These are phyloP conservation scores for Drosophila trapezifrons DNA, from an alignment of 1,140 invertebrate species.

Conservation along the genomic window DNA sequence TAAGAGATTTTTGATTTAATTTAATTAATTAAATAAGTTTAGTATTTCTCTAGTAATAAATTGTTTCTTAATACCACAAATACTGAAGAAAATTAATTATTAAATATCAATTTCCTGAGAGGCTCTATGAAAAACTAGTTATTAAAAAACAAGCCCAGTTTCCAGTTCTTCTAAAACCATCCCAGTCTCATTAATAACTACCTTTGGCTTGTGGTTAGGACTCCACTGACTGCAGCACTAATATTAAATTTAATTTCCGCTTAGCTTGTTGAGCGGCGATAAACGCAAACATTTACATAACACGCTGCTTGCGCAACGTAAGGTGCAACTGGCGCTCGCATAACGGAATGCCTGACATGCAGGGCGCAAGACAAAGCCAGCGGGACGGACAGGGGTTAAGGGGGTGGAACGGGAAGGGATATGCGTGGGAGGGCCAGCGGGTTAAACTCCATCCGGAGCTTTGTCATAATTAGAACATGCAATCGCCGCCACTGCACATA, in stretches of 20 bases:
- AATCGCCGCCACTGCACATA: conserved; percentile 52
- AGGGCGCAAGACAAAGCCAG: not conserved
- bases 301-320: conserved; percentile 16
- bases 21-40: no score
- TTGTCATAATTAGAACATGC: conserved; percentile 69
- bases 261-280: conserved; percentile 33
- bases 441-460: conserved; percentile 12
- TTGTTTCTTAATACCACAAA: no score
- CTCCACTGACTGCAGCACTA: conserved; percentile 1
- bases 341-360: conserved; percentile 13
- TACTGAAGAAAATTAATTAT: no score
- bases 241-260: conserved; percentile 35
- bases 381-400: not conserved
- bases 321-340: conserved; percentile 28
- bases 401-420: not conserved
- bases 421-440: not conserved
- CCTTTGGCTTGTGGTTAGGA: not conserved
- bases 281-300: conserved; percentile 48
- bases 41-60: no score
- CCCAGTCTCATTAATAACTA: conserved; percentile 10
- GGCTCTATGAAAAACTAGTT: not conserved
- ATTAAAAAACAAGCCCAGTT: not conserved
- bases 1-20: no score
- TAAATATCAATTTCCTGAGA: no score
- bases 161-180: not conserved